Percentiles rank a stretch among this genome's conserved stretches.
Evolutionary conservation across 2,113 vertebrate species (phyloP).

Genomic region (Egretta garzetta): DNA sequence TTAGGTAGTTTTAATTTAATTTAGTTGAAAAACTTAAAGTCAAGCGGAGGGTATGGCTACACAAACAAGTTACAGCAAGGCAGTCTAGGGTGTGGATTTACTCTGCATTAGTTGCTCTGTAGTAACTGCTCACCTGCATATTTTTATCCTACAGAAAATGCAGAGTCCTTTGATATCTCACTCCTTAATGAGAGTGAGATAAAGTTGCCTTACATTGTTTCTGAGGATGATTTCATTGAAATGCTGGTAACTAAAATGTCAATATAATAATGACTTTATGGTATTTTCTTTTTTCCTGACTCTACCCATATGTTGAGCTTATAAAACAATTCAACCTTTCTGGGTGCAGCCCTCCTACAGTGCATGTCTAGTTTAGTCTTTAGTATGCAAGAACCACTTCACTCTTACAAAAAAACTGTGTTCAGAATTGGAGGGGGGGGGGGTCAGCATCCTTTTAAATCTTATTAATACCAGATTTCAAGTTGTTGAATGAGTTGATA

Average conservation of each 20-base stretch:
- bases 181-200: background rate
- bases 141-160: background rate
- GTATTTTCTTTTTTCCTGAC: background rate
- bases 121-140: background rate
- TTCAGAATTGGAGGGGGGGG: background rate
- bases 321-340: background rate
- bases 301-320: background rate
- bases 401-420: background rate
- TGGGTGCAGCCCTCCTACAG: background rate
- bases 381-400: background rate
- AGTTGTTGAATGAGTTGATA: background rate
- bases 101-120: background rate
- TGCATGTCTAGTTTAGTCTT: background rate
- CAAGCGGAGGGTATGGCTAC: background rate
- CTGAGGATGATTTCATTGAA: background rate
- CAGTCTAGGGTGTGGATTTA: slow-evolving; percentile 7
- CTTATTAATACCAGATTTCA: background rate
- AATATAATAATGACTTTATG: background rate
- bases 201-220: background rate
- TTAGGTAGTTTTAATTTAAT: background rate
- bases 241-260: background rate
- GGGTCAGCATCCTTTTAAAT: background rate
- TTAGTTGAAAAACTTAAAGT: background rate
- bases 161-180: background rate
- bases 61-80: slow-evolving; percentile 31